Conservation (phyloP, 1,140 invertebrate species). For the Zaprionus inermis region DNA sequence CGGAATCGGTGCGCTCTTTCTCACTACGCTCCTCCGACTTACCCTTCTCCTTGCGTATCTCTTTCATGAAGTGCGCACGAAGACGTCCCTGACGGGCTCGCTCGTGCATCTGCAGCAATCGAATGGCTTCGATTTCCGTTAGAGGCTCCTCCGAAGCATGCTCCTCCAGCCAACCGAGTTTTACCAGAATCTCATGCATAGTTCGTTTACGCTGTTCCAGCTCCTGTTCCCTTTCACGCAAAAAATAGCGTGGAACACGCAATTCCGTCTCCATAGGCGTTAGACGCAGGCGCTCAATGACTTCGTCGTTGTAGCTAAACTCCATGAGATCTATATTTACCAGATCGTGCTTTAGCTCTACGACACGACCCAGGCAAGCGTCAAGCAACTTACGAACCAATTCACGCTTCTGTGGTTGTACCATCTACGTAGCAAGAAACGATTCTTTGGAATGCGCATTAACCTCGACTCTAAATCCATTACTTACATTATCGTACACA, state of each 20-base stretch:
- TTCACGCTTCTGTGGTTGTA: slow-evolving; percentile 96
- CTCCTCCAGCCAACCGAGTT: slow-evolving; percentile 88
- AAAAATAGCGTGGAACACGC: slow-evolving; percentile 88
- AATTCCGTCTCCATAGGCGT: slow-evolving; percentile 89
- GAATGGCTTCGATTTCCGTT: slow-evolving; percentile 92
- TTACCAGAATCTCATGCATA: slow-evolving; percentile 88
- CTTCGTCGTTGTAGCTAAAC: slow-evolving; percentile 93
- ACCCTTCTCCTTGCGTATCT: slow-evolving; percentile 92
- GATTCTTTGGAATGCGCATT: neutral
- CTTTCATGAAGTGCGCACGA: slow-evolving; percentile 95
- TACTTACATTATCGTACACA: slow-evolving; percentile 91
- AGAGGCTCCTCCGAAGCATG: slow-evolving; percentile 86
- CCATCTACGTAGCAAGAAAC: slow-evolving; percentile 84
- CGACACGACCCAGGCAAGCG: slow-evolving; percentile 90
- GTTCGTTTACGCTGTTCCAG: slow-evolving; percentile 86
- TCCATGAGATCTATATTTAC: slow-evolving; percentile 94
- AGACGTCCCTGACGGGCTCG: slow-evolving; percentile 93
- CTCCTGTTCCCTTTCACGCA: slow-evolving; percentile 87
- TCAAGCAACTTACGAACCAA: slow-evolving; percentile 92
- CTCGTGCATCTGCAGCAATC: slow-evolving; percentile 95
- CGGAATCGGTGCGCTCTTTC: slow-evolving; percentile 85
- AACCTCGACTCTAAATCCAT: neutral
- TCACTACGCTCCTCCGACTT: slow-evolving; percentile 86
- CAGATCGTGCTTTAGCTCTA: slow-evolving; percentile 93
- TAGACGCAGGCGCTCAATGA: slow-evolving; percentile 86